Evolutionary conservation across 2,888 invertebrate species (phyloP).

Genomic region (Andrena trimmerana): DNA sequence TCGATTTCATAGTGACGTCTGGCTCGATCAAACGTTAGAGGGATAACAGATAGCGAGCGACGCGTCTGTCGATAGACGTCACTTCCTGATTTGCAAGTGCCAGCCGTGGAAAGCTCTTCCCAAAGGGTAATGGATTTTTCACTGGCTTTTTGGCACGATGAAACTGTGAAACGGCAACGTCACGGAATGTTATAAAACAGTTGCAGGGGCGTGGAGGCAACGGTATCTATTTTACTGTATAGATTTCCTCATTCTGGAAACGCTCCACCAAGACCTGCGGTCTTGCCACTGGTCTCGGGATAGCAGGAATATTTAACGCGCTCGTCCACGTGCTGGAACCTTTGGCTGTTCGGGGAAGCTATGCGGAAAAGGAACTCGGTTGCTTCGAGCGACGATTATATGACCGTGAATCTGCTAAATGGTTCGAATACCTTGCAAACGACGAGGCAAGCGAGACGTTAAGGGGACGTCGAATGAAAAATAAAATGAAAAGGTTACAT

Average conservation of each 20-base stretch:
- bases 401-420: not conserved
- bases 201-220: constrained; percentile 64
- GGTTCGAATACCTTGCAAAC: not conserved
- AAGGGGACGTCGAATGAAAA: not conserved
- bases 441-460: not conserved
- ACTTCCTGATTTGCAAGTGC: constrained; percentile 33
- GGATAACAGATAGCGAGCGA: constrained; percentile 32
- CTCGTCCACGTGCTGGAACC: not conserved
- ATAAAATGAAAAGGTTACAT: too few relatives aligned
- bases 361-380: constrained; percentile 33
- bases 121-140: constrained; percentile 48
- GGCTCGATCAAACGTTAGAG: constrained; percentile 19
- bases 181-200: constrained; percentile 54
- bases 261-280: constrained; percentile 41
- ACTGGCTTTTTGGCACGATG: constrained; percentile 22
- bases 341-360: constrained; percentile 2
- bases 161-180: constrained; percentile 58
- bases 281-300: constrained; percentile 13
- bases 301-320: constrained; percentile 51
- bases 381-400: not conserved
- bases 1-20: constrained; percentile 28
- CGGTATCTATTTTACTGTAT: constrained; percentile 63
- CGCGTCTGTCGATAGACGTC: constrained; percentile 50
- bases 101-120: constrained; percentile 29
- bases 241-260: constrained; percentile 64